Evolutionary conservation across 2,797 vertebrate genomes (phyloP), one percentile per base, ranked within the genome.

Genomic region (Florisuga fusca): DNA sequence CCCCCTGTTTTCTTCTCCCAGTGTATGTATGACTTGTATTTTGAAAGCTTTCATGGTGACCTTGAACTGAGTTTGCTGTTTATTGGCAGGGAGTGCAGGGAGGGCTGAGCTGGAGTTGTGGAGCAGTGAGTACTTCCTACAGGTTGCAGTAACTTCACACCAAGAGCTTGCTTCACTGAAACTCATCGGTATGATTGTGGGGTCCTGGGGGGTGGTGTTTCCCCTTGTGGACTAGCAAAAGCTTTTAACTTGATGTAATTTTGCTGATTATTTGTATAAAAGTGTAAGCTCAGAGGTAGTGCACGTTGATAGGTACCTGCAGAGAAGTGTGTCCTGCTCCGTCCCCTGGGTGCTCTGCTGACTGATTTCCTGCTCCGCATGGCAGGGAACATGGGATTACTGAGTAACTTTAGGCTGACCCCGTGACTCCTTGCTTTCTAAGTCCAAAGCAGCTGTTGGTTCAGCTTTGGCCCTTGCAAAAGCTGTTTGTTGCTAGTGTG

Each of bases 11-110:
- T 74, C 50, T 46, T 54, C 64, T 91, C 29, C 19, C 15, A 26
- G 66, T 62, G 38, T 41, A 13, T 41, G 38, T 41, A 14, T 41
- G 91, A 73, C 91, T 96, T 55, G 54, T 95, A 81, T 94, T 96
- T 90, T 96, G 94, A 93, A 96, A 89, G 68, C 50, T 83, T 80
- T 43, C 0, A 0, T 51, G n/a, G 69, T 84, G 94, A 87, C 91
- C 89, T 91, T 94, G 87, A 63, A 26, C 75, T 0, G 12, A 79
- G 68, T 61, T 93, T 17, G 59, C 67, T 67, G 57, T 79, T 91
- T 61, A n/a, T 55, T 89, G 81, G 57, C 61, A 59, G 73, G 51
- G 73, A 84, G 50, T 11, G 21, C 43, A 51, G 51, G n/a, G 29
- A 7, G 38, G 2, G 1, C 72, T 3, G 53, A 63, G 38, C 1